Evolutionary conservation across 2,113 vertebrate species (phyloP), one percentile per base, ranked within the genome.

Genomic region (Phalacrocorax brasilianus): DNA sequence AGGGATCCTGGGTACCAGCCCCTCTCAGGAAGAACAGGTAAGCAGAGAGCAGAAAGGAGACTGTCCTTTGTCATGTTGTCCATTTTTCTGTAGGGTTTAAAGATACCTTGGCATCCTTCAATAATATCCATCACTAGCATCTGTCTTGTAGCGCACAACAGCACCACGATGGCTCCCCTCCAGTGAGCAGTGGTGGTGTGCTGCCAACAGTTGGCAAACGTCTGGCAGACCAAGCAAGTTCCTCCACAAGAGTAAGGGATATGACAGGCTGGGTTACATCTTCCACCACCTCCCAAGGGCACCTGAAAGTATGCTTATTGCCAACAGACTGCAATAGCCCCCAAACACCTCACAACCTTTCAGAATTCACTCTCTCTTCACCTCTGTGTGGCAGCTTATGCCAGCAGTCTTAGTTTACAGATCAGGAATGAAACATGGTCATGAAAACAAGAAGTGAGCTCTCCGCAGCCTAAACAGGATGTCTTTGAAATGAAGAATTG

Each of bases 101-200:
- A 28, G 47, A 74, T 19, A 71, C 8, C 32, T 40, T 11, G 2
- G 14, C 30, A 78, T 27, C 27, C 55, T 79, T 42, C 27, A 7
- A 7, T 35, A 52, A 24, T 4, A 77, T 18, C 18, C 35, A 56
- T 16, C 38, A 24, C 52, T 5, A 79, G 50, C 62, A 83, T 26
- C 32, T 0, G 0, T 10, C 35, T 38, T 40, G 42, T 6, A 76
- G 56, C 0, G 0, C 58, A 62, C n/a, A 70, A 32, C 2, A 21
- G 44, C 75, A 47, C 28, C 47, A 28, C 0, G 2, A 49, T 1
- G 8, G 27, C 38, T 92, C 14, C 28, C 11, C 16, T n/a, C 19
- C 45, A 2, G 2, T 13, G 22, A 78, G 56, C 50, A 49, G 12
- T 5, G 23, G 13, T 45, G 47, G 62, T 75, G 42, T 63, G 61